Evolutionary conservation across 2,888 invertebrate species (phyloP), one percentile per base, ranked within the genome.

Genomic region (Hydroisotoma schaefferi): DNA sequence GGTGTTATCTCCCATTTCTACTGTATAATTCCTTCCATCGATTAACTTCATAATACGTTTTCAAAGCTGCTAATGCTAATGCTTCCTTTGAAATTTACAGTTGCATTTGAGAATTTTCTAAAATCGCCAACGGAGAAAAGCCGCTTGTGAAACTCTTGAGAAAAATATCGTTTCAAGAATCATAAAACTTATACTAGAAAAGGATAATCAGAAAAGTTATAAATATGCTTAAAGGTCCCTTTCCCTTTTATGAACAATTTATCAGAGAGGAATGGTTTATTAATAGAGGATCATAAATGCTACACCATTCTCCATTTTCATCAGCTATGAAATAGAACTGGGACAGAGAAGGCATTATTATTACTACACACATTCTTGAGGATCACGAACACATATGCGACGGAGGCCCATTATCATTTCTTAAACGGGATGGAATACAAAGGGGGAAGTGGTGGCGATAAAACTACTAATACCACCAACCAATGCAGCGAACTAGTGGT

Each of bases 211-310:
- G 28, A 49, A 49, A 49, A 25, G 49, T 25, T 18, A 22, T 25
- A 25, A 49, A 28, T 27, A 27, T 27, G 49, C 49, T 15, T 27
- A 18, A 49, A 49, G 26, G 49, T n/a, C 20, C 6, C 43, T 18
- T 40, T 28, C 28, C 46, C 26, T 25, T 49, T 49, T 49, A 49
- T 49, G 26, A 40, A 28, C 49, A 49, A 49, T 49, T 49, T 49
- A 49, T 49, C 49, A 25, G 18, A 25, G 20, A 20, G 40, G 49
- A 49, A 49, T 4, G 29, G 22, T 27, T 18, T 49, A 49, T 49
- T 49, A 49, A 49, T 49, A 26, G 49, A 18, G 3, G 49, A 25
- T 28, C 22, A 49, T 49, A 49, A 49, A 49, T 49, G 15, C 15
- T 46, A 20, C 46, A 12, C 20, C 20, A 22, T 33, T 10, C 12